A percentile compares a stretch with the other conserved stretches of the same genome.
Evolutionary conservation across 2,888 invertebrate genomes (phyloP).

Genomic region (Psylliodes chrysocephalus): DNA sequence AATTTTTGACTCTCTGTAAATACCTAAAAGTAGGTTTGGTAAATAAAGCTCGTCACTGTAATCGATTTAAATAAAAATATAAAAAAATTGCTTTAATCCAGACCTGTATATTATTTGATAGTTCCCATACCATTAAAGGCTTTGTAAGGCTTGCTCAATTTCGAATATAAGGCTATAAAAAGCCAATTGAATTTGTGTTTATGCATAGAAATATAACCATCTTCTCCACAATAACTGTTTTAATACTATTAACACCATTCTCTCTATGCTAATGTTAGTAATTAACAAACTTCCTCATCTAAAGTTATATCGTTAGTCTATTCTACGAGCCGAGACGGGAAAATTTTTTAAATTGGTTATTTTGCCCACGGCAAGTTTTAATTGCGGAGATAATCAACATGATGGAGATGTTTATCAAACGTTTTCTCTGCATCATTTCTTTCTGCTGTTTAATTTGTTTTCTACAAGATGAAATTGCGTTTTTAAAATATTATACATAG

Average conservation of each 20-base stretch:
- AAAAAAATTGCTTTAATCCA: neutral
- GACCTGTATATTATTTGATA: neutral
- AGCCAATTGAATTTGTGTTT: conserved; percentile 32
- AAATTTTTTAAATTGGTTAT: conserved; percentile 32
- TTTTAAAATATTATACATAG: too few relatives aligned
- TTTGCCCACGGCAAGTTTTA: conserved; percentile 12
- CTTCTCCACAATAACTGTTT: conserved; percentile 30
- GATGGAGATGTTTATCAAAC: neutral
- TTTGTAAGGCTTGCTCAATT: conserved; percentile 19
- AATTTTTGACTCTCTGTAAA: too few relatives aligned
- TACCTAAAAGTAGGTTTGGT: too few relatives aligned
- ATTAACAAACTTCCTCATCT: conserved; percentile 39
- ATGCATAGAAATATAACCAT: conserved; percentile 29
- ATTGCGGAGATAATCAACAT: conserved; percentile 11
- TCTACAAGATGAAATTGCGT: too few relatives aligned
- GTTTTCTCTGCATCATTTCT: neutral
- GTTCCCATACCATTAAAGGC: neutral
- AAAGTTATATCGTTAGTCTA: conserved; percentile 38
- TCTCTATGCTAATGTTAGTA: conserved; percentile 35
- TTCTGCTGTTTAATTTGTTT: neutral
- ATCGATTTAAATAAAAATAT: too few relatives aligned
- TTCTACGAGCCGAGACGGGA: conserved; percentile 6
- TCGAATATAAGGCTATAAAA: conserved; percentile 29
- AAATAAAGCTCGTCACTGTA: too few relatives aligned
- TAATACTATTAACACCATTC: conserved; percentile 30